Base-by-base conservation (phyloP, 2,113 vertebrate species). In the Myanophis thanlyinensis region DNA sequence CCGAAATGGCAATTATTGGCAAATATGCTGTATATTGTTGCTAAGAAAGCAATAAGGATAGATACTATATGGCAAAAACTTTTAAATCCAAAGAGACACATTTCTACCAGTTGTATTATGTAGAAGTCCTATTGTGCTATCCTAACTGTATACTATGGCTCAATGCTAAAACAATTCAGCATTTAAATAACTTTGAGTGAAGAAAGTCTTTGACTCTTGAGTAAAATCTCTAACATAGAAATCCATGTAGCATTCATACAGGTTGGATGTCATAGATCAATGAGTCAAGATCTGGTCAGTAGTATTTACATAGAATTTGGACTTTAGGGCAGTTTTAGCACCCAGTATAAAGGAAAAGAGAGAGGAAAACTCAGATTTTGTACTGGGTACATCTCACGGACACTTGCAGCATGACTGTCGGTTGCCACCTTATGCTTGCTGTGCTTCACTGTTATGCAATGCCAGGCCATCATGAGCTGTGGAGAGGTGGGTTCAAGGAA, bases 71-170 rank as follows among this genome's bases (percentile, higher is more conserved):
- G 6, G 35, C 35, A 18, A 80, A 40, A 80, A 40, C 6, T 93
- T 93, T 96, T 93, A 88, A 93, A 91, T 95, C 91, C 95, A n/a
- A 89, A 7, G 18, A 94, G 20, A 2, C 47, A 67, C 27, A 52
- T 56, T 59, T 93, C 92, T 91, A 93, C 94, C 92, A 89, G 20
- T 51, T 35, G 25, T 86, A 90, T 88, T 92, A 90, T 92, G 22
- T 22, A 91, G 48, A 47, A n/a, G 46, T 25, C 7, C 87, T 46
- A 59, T 46, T 67, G 85, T 48, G 84, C 80, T 92, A 1, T 62
- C 86, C 87, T 4, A 15, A 91, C 51, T 23, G 20, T 73, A 18
- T 6, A 73, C 67, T 73, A 20, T 35, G 67, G 1, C 47, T 92
- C 90, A 94, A 92, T 91, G 44, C 51, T 88, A 87, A 56, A 89